Percentiles rank a stretch among this genome's conserved stretches.
These are phyloP conservation scores for Conus ventricosus DNA, from an alignment of 1,140 invertebrate genomes.

Conservation along the genomic window DNA sequence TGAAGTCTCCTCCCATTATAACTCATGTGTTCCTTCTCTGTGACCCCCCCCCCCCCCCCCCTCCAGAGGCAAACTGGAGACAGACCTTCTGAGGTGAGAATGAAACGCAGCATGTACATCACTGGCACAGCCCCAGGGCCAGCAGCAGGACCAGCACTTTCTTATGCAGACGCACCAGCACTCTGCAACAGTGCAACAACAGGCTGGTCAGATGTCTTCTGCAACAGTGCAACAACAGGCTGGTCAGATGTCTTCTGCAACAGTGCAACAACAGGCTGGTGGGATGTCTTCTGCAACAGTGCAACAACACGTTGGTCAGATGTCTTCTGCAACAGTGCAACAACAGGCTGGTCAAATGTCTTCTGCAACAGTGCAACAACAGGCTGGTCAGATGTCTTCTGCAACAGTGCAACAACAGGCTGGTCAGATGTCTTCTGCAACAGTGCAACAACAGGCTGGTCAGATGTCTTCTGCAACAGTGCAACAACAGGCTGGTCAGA, in stretches of 20 bases:
- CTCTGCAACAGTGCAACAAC: slow-evolving; percentile 29
- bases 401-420: slow-evolving; percentile 17
- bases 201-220: not conserved
- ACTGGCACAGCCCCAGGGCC: slow-evolving; percentile 50
- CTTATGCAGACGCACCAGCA: slow-evolving; percentile 48
- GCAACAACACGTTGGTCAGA: not conserved
- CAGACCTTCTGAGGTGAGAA: slow-evolving; percentile 41
- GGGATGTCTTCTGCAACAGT: slow-evolving; percentile 37
- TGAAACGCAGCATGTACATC: slow-evolving; percentile 48
- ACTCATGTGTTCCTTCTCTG: too few relatives aligned
- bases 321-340: slow-evolving; percentile 22
- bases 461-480: slow-evolving; percentile 20
- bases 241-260: too few relatives aligned
- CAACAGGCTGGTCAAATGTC: too few relatives aligned
- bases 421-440: too few relatives aligned
- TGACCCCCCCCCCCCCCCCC: too few relatives aligned
- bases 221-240: slow-evolving; percentile 17
- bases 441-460: slow-evolving; percentile 17
- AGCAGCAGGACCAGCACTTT: slow-evolving; percentile 50
- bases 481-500: slow-evolving; percentile 22
- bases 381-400: too few relatives aligned
- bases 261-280: slow-evolving; percentile 17
- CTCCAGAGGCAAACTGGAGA: not conserved
- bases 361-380: slow-evolving; percentile 28
- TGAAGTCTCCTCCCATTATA: too few relatives aligned